A percentile compares a stretch with the other conserved stretches of the same genome.
Evolutionary conservation across 2,888 invertebrate species (phyloP).

Genomic region (Lasioglossum figueresi): DNA sequence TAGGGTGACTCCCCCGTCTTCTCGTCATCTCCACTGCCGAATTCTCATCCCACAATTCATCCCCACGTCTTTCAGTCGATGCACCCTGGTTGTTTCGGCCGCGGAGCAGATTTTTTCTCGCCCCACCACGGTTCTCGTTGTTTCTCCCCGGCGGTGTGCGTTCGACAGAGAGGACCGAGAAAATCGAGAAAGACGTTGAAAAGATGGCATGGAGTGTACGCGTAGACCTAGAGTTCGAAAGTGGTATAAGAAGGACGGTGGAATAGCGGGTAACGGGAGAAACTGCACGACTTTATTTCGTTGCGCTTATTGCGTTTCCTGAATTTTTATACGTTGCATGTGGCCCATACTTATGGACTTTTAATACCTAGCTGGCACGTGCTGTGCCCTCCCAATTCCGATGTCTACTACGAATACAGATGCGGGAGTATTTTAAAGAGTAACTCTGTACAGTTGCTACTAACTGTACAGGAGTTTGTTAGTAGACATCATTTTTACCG

Average conservation of each 20-base stretch:
- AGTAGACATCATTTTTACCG: neutral
- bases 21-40: constrained; percentile 68
- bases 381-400: constrained; percentile 65
- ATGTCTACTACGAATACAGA: constrained; percentile 57
- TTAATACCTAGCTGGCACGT: constrained; percentile 71
- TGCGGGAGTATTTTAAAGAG: constrained; percentile 33
- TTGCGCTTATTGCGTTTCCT: constrained; percentile 80
- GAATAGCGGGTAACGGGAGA: constrained; percentile 76
- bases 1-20: constrained; percentile 79
- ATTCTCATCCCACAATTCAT: constrained; percentile 45
- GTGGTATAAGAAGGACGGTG: constrained; percentile 36
- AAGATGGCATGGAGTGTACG: constrained; percentile 15
- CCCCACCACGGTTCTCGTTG: neutral
- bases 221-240: constrained; percentile 41
- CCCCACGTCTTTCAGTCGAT: constrained; percentile 76
- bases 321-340: constrained; percentile 75
- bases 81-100: constrained; percentile 72
- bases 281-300: constrained; percentile 79
- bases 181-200: constrained; percentile 2
- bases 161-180: neutral
- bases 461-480: too few relatives aligned
- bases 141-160: neutral
- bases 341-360: constrained; percentile 70
- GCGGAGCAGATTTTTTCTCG: constrained; percentile 73
- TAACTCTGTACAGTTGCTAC: neutral